Percentiles rank a stretch among this genome's conserved stretches.
These are phyloP conservation scores for Keiferia lycopersicella DNA, from an alignment of 2,888 invertebrate species.

Conservation along the genomic window DNA sequence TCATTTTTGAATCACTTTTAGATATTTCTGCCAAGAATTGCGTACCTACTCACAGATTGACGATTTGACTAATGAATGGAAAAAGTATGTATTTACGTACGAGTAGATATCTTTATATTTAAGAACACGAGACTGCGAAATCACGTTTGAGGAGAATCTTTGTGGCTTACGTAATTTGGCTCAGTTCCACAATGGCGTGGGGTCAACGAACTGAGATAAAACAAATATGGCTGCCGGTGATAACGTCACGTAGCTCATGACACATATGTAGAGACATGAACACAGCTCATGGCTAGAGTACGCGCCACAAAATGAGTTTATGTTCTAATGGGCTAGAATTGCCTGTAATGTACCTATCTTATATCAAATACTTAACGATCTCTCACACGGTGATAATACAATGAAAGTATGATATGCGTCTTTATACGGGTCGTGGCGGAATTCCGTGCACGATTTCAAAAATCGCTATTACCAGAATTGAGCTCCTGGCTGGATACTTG, in stretches of 20 bases:
- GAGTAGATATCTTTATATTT: background rate
- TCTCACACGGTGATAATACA: too few relatives aligned
- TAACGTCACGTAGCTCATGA: background rate
- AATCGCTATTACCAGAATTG: too few relatives aligned
- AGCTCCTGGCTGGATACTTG: too few relatives aligned
- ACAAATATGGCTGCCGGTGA: slow-evolving; percentile 4
- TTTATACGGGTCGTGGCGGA: too few relatives aligned
- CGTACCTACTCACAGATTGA: background rate
- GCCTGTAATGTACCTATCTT: too few relatives aligned
- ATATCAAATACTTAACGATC: too few relatives aligned
- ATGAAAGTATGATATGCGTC: too few relatives aligned
- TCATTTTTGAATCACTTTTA: background rate
- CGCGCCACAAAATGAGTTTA: too few relatives aligned
- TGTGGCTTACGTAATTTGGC: slow-evolving; percentile 8
- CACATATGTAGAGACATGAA: too few relatives aligned
- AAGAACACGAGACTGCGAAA: background rate
- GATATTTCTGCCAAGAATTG: background rate
- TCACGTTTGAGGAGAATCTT: background rate
- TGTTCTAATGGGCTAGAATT: too few relatives aligned
- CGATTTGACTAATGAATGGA: background rate
- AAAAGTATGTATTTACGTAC: background rate
- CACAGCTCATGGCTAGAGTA: background rate
- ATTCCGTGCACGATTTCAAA: too few relatives aligned
- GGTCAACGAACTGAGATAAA: slow-evolving; percentile 19
- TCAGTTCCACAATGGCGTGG: background rate